Conservation (phyloP, 92 coral and sea anemone genomes). For the Plumapathes pennacea region DNA sequence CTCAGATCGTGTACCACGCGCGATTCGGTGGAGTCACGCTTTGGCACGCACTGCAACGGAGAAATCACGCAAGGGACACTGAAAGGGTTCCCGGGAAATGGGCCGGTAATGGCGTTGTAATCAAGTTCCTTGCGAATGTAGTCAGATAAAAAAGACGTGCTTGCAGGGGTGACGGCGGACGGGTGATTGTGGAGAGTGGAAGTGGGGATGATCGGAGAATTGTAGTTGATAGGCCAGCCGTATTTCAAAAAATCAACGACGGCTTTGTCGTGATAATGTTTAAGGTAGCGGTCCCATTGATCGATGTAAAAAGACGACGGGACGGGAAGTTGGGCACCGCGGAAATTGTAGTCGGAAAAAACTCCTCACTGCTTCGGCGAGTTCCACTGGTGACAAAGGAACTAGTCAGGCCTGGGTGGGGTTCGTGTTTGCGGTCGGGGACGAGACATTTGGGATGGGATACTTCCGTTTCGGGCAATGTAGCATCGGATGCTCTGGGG, state of each 20-base stretch:
- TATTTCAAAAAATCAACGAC: conserved; percentile 4
- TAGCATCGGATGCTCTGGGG: conserved; percentile 35
- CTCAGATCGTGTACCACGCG: conserved; percentile 24
- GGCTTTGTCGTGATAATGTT: conserved; percentile 35
- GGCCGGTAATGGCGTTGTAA: conserved; percentile 23
- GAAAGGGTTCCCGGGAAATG: conserved; percentile 28
- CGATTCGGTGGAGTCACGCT: conserved; percentile 21
- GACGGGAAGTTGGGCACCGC: conserved; percentile 24
- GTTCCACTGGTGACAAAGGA: conserved; percentile 4
- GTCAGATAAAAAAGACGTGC: neutral
- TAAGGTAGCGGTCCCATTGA: too few relatives aligned
- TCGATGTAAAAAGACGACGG: conserved; percentile 11
- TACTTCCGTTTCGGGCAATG: conserved; percentile 22
- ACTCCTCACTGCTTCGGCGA: conserved; percentile 28
- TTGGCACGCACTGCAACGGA: conserved; percentile 18
- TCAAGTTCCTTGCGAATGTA: conserved; percentile 23
- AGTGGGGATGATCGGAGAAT: conserved; percentile 1
- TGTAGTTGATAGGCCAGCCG: conserved; percentile 21
- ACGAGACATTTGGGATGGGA: conserved; percentile 7
- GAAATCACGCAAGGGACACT: conserved; percentile 13
- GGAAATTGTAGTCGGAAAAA: conserved; percentile 12
- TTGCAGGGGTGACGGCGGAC: conserved; percentile 12
- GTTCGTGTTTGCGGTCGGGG: conserved; percentile 5
- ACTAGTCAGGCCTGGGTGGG: neutral
- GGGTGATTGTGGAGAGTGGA: conserved; percentile 41